These are phyloP conservation scores for Exaiptasia diaphana DNA, from an alignment of 64 coral and sea anemone species.

Conservation along the genomic window DNA sequence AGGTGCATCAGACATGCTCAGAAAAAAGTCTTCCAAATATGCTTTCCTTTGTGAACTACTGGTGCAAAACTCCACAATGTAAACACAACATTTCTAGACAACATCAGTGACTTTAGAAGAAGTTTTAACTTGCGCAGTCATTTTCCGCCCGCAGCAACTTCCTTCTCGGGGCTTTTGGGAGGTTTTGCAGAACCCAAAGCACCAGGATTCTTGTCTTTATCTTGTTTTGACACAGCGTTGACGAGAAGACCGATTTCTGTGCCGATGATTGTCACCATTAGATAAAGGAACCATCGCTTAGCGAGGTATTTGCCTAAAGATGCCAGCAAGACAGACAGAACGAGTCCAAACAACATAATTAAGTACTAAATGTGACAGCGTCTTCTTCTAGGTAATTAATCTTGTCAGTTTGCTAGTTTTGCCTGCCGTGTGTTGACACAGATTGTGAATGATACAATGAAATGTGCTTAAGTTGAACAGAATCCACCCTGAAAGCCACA, in stretches of 20 bases:
- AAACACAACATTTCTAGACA: background rate
- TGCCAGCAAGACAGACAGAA: background rate
- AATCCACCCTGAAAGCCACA: background rate
- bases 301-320: constrained; percentile 7
- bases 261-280: constrained; percentile 1
- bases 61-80: constrained; percentile 19
- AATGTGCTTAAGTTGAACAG: no score
- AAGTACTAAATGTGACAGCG: background rate
- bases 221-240: background rate
- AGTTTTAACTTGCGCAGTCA: background rate
- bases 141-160: background rate
- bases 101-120: background rate
- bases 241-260: constrained; percentile 17
- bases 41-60: background rate
- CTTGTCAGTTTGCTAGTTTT: no score
- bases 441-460: no score
- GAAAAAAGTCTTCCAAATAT: background rate
- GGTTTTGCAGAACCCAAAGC: background rate
- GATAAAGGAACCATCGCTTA: constrained; percentile 6
- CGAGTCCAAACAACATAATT: constrained; percentile 8
- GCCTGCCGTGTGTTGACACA: no score
- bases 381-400: no score
- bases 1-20: no score
- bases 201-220: background rate
- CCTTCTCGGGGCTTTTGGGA: background rate